Evolutionary conservation across 23 tunicate genomes (phyloP).

Genomic region (Corella eumyota): DNA sequence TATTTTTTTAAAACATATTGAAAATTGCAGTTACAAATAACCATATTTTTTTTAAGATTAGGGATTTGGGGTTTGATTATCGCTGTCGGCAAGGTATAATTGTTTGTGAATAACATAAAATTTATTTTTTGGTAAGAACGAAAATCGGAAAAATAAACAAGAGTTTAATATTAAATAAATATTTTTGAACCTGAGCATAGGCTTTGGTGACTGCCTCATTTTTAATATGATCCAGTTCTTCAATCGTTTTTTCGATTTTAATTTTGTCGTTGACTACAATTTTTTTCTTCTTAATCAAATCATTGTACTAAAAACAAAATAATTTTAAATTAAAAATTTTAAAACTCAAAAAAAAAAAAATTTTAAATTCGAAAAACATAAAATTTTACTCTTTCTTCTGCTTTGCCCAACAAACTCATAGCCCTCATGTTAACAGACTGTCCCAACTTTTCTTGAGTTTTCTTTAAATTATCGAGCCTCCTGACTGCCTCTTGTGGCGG

Average conservation of each 20-base stretch:
- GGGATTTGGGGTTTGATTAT: too few relatives aligned
- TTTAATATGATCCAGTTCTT: slow-evolving; percentile 76
- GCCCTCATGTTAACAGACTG: slow-evolving; percentile 90
- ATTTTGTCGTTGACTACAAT: slow-evolving; percentile 65
- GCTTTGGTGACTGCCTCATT: slow-evolving; percentile 90
- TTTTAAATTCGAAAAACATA: background rate
- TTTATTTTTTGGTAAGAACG: too few relatives aligned
- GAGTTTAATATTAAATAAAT: background rate
- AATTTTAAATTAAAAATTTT: background rate
- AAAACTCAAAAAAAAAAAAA: too few relatives aligned
- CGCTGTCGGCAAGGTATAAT: too few relatives aligned
- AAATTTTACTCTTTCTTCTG: slow-evolving; percentile 58
- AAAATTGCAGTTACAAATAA: background rate
- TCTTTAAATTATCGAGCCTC: slow-evolving; percentile 61
- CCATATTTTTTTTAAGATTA: background rate
- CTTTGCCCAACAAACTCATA: slow-evolving; percentile 79
- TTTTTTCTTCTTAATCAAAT: slow-evolving; percentile 59
- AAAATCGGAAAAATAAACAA: too few relatives aligned
- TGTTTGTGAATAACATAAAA: too few relatives aligned
- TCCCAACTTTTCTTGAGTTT: slow-evolving; percentile 44
- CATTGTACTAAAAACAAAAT: slow-evolving; percentile 33
- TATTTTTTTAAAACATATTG: background rate
- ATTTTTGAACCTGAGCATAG: slow-evolving; percentile 46
- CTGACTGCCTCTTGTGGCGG: slow-evolving; percentile 63
- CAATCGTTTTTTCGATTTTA: slow-evolving; percentile 57